These are phyloP conservation scores for Leuctra nigra DNA, from an alignment of 2,888 invertebrate genomes.

Conservation along the genomic window DNA sequence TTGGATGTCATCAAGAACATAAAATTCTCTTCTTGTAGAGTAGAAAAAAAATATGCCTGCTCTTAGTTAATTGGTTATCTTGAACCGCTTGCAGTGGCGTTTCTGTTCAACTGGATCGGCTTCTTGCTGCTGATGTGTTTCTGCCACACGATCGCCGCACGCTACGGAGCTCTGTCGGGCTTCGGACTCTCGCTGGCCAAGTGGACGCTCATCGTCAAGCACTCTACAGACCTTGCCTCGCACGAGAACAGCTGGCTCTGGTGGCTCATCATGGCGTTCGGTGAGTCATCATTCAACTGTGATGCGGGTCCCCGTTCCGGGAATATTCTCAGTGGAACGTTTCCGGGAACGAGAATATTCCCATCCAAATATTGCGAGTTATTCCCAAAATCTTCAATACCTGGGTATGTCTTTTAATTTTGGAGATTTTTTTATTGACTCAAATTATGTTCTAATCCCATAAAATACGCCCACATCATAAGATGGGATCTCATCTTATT, in stretches of 20 bases:
- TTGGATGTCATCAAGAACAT: no score
- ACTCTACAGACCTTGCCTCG: slow-evolving; percentile 78
- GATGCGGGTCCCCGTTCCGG: no score
- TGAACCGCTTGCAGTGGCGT: slow-evolving; percentile 75
- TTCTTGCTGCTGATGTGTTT: slow-evolving; percentile 88
- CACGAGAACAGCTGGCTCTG: slow-evolving; percentile 87
- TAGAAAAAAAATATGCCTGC: no score
- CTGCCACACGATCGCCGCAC: slow-evolving; percentile 88
- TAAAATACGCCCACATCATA: no score
- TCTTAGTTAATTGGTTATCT: no score
- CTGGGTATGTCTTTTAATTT: not conserved
- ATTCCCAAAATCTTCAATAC: no score
- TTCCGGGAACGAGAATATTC: no score
- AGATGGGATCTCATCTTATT: no score
- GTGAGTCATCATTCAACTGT: slow-evolving; percentile 49
- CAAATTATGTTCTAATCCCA: no score
- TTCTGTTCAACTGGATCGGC: slow-evolving; percentile 94
- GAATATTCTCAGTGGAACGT: no score
- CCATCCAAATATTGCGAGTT: not conserved
- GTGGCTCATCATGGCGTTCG: slow-evolving; percentile 90
- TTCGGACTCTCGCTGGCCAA: slow-evolving; percentile 90
- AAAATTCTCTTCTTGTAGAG: no score
- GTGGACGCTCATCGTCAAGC: slow-evolving; percentile 92
- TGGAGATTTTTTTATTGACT: no score
- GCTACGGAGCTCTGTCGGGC: slow-evolving; percentile 87